phyloP scores from a whole-genome alignment of 2,113 vertebrate genomes.

The Tretioscincus oriximinensis region DNA sequence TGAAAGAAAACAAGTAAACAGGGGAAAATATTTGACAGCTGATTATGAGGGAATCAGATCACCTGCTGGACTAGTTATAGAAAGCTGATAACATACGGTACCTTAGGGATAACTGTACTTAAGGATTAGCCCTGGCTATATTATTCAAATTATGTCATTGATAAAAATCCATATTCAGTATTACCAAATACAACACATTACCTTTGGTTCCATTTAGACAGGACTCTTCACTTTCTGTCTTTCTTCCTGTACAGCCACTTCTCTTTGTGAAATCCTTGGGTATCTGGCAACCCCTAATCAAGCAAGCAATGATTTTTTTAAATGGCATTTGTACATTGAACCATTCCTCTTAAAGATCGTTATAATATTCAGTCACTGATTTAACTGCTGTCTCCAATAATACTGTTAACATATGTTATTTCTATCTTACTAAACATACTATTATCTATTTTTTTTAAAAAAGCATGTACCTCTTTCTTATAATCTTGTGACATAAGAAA shows the following conservation, averaged over 20 bases:
- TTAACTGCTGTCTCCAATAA: not conserved
- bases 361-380: not conserved
- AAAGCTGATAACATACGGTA: too few relatives aligned
- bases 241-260: constrained; percentile 68
- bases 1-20: too few relatives aligned
- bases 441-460: too few relatives aligned
- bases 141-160: not conserved
- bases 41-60: too few relatives aligned
- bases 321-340: not conserved
- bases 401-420: too few relatives aligned
- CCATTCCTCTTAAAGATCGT: not conserved
- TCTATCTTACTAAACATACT: too few relatives aligned
- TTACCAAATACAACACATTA: constrained; percentile 47
- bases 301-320: not conserved
- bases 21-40: too few relatives aligned
- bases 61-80: too few relatives aligned
- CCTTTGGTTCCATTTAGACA: constrained; percentile 77
- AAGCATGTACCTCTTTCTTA: too few relatives aligned
- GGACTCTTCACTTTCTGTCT: constrained; percentile 69
- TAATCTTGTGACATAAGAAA: too few relatives aligned
- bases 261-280: constrained; percentile 65
- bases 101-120: too few relatives aligned
- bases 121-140: not conserved
- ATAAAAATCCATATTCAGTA: not conserved
- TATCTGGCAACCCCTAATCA: constrained; percentile 73